These are phyloP conservation scores for Enchytraeus crypticus DNA, from an alignment of 2,888 invertebrate species.

Conservation along the genomic window DNA sequence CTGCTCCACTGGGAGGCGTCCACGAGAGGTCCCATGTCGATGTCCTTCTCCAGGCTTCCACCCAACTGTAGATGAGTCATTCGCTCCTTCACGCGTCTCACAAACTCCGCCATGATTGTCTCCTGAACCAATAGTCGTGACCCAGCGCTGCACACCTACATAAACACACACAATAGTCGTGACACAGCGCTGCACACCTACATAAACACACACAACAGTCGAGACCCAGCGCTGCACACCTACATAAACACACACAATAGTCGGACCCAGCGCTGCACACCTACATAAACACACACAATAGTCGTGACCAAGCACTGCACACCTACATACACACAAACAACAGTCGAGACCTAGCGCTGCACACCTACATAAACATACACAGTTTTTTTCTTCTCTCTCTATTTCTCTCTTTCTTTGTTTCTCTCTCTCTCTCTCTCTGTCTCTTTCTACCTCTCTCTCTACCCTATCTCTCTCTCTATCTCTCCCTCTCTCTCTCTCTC, in stretches of 20 bases:
- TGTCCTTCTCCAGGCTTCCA: slow-evolving; percentile 48
- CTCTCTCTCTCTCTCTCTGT: no score
- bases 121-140: slow-evolving; percentile 55
- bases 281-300: no score
- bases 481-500: no score
- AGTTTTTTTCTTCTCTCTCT: no score
- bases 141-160: slow-evolving; percentile 53
- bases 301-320: slow-evolving; percentile 52
- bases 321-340: no score
- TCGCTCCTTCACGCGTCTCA: slow-evolving; percentile 49
- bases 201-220: no score
- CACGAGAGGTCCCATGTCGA: slow-evolving; percentile 51
- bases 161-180: slow-evolving; percentile 22
- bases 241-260: slow-evolving; percentile 32
- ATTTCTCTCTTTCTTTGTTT: no score
- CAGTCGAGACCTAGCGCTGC: no score
- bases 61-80: slow-evolving; percentile 49
- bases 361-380: no score
- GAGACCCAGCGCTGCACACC: slow-evolving; percentile 53
- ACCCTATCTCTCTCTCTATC: no score
- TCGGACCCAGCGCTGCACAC: background rate
- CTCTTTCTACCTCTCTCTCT: no score
- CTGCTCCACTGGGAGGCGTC: slow-evolving; percentile 38
- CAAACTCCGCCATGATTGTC: slow-evolving; percentile 50
- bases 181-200: background rate